Base-by-base conservation (phyloP, 2,113 vertebrate genomes). In the Neopipo cinnamomea region DNA sequence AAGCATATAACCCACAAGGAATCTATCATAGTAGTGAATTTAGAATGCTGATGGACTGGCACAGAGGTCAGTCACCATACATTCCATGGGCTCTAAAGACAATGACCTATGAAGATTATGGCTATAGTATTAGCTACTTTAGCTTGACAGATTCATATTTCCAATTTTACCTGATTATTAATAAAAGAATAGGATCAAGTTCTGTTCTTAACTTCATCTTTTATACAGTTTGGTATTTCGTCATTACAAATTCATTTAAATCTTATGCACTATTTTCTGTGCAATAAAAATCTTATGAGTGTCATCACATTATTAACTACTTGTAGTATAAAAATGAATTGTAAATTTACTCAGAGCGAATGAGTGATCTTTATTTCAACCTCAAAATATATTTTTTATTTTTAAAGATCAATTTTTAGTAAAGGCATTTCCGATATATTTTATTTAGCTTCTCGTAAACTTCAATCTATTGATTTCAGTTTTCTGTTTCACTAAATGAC, bases 401-500 rank as follows among this genome's bases (percentile, higher is more conserved):
- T 94, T 85, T 52, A 33, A 73, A 75, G 3, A 33, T 17, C 59
- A 83, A 39, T 47, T 84, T 85, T 90, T 83, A 47, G 5, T 35
- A 70, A 66, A 75, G 24, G 8, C 6, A 72, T 52, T 80, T 76
- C 14, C 84, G 5, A 5, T 50, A 11, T 9, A 1, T 68, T 68
- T 86, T 68, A 61, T 89, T 56, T 77, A 56, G 37, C 27, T 90
- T 73, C 28, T 83, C 50, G 9, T 12, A 85, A 46, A 8, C 24
- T 71, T 61, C 11, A 70, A 31, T 59, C 63, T 58, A 83, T 31
- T 87, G 44, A 77, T 66, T 85, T 59, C 13, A 30, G 33, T 71
- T 96, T 65, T 80, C 55, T 55, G 28, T 56, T 74, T 91, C 58
- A 93, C 78, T 78, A 92, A 95, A 96, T 8, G 5, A 77, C 44